phyloP scores from a whole-genome alignment of 2,113 vertebrate genomes.

The Perca fluviatilis region DNA sequence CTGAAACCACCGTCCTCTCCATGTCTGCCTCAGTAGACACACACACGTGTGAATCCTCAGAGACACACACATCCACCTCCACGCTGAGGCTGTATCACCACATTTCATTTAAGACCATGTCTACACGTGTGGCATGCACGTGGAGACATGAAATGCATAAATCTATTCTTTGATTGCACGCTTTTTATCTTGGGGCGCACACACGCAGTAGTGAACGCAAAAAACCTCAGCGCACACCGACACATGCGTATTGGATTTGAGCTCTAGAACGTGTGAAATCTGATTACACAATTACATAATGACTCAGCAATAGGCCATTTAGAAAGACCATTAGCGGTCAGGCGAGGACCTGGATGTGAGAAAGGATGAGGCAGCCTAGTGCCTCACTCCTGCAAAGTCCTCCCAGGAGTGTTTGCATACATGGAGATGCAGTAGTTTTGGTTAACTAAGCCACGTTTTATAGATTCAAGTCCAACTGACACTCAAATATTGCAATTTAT shows the following conservation, averaged over 20 bases:
- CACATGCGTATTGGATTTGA: slow-evolving; percentile 60
- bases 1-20: slow-evolving; percentile 54
- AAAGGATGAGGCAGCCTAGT: slow-evolving; percentile 36
- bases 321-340: slow-evolving; percentile 68
- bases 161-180: slow-evolving; percentile 24
- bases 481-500: slow-evolving; percentile 13
- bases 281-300: slow-evolving; percentile 78
- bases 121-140: slow-evolving; percentile 16
- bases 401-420: slow-evolving; percentile 2
- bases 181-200: slow-evolving; percentile 9
- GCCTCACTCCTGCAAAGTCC: slow-evolving; percentile 38
- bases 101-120: slow-evolving; percentile 23
- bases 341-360: slow-evolving; percentile 39
- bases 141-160: slow-evolving; percentile 36
- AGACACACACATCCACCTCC: slow-evolving; percentile 22
- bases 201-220: background rate
- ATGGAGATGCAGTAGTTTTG: background rate
- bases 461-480: slow-evolving; percentile 17
- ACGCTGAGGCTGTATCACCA: background rate
- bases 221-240: slow-evolving; percentile 25
- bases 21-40: slow-evolving; percentile 41
- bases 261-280: slow-evolving; percentile 77
- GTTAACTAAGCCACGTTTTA: background rate
- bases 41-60: slow-evolving; percentile 31
- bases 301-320: slow-evolving; percentile 69